phyloP scores from a whole-genome alignment of 2,113 vertebrate genomes.

The Tyrannus savana region DNA sequence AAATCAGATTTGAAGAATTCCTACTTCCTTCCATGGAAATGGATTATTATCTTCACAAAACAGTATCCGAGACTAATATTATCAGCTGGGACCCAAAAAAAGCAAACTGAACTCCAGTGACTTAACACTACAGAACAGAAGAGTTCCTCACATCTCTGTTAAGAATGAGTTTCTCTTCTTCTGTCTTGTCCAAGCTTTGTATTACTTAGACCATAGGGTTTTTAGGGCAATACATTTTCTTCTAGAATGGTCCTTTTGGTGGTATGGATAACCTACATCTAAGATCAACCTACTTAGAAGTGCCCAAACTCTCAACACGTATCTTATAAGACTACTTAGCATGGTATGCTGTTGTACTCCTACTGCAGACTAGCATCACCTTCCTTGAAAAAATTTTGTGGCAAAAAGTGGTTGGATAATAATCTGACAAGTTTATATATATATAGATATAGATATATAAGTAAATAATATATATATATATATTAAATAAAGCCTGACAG shows the following conservation, averaged over 20 bases:
- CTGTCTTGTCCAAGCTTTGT: not conserved
- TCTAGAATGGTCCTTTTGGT: not conserved
- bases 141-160: accelerated
- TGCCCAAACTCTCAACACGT: not conserved
- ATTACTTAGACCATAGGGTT: not conserved
- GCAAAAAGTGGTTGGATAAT: not conserved
- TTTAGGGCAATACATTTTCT: not conserved
- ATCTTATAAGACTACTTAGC: not conserved
- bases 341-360: not conserved
- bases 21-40: not conserved
- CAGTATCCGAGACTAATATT: not conserved
- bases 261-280: not conserved
- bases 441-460: no score
- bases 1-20: not conserved
- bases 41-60: not conserved
- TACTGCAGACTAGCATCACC: accelerated
- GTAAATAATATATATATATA: no score
- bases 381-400: not conserved
- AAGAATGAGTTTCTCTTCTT: not conserved
- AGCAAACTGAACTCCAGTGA: not conserved
- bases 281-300: not conserved
- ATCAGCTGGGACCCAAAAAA: not conserved
- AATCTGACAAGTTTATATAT: not conserved
- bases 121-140: not conserved
- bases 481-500: not conserved